phyloP scores from a whole-genome alignment of 2,888 invertebrate species.

The Bembecia ichneumoniformis region DNA sequence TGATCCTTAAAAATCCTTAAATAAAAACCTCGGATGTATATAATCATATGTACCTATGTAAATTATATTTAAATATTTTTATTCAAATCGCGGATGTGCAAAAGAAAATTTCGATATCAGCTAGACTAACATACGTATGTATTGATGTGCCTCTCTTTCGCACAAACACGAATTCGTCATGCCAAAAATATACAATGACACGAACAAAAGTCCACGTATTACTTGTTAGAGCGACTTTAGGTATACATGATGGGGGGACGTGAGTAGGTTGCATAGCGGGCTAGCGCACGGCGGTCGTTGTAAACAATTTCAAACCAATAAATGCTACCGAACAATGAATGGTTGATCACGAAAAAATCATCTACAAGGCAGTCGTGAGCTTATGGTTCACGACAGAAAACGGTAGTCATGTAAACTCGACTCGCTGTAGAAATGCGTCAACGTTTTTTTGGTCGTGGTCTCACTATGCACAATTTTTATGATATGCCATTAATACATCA shows the following conservation, averaged over 20 bases:
- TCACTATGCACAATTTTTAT: too few species aligned
- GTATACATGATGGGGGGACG: conserved; percentile 26
- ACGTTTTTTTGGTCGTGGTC: not conserved
- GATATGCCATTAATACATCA: too few species aligned
- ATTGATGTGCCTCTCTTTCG: not conserved
- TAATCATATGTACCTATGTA: too few species aligned
- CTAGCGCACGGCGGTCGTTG: conserved; percentile 29
- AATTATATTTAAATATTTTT: too few species aligned
- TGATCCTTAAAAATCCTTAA: too few species aligned
- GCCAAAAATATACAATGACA: not conserved
- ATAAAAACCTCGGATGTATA: too few species aligned
- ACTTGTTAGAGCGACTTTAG: conserved; percentile 9
- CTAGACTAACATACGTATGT: too few species aligned
- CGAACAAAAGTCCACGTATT: conserved; percentile 12
- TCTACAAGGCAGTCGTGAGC: conserved; percentile 65
- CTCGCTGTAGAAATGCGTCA: conserved; percentile 1
- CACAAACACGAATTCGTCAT: not conserved
- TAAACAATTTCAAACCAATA: conserved; percentile 64
- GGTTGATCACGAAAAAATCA: conserved; percentile 69
- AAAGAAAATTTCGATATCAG: too few species aligned
- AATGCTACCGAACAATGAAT: conserved; percentile 69
- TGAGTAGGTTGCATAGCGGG: conserved; percentile 34
- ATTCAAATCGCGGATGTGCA: too few species aligned
- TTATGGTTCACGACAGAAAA: conserved; percentile 37
- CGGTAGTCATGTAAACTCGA: conserved; percentile 49